These are phyloP conservation scores for Metopolophium dirhodum DNA, from an alignment of 1,140 invertebrate species.

Conservation along the genomic window DNA sequence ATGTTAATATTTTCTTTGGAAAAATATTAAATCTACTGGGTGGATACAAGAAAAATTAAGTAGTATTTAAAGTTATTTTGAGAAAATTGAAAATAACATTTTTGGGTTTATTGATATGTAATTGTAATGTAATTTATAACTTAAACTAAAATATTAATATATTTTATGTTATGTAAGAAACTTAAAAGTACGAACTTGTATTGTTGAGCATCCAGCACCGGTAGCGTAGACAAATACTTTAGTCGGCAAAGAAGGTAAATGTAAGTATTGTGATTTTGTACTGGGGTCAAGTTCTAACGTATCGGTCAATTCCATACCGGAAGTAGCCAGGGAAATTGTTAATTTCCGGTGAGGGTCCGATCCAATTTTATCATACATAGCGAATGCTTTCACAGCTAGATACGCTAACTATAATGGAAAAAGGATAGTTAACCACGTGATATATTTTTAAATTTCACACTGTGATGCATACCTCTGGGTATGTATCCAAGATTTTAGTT, in stretches of 20 bases:
- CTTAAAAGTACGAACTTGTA: constrained; percentile 65
- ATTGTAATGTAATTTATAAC: background rate
- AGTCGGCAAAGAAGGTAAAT: constrained; percentile 69
- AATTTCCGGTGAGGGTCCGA: constrained; percentile 68
- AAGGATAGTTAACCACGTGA: background rate
- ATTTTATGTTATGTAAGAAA: constrained; percentile 4
- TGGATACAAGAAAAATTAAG: background rate
- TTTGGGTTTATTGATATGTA: background rate
- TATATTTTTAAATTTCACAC: background rate
- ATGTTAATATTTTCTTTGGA: too few relatives aligned
- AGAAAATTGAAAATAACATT: background rate
- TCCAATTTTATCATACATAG: constrained; percentile 67
- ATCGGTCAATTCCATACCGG: constrained; percentile 72
- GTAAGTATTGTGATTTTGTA: constrained; percentile 66
- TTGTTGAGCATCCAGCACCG: constrained; percentile 71
- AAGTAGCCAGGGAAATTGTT: constrained; percentile 71
- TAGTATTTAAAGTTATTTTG: background rate
- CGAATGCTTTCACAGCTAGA: constrained; percentile 68
- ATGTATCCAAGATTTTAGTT: constrained; percentile 68
- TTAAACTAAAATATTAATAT: background rate
- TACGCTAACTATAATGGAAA: constrained; percentile 65
- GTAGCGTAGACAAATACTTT: constrained; percentile 74
- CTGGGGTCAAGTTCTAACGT: constrained; percentile 68
- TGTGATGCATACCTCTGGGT: constrained; percentile 64
- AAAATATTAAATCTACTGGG: background rate